These are phyloP conservation scores for Cuculus canorus DNA, from an alignment of 2,797 vertebrate species.

Conservation along the genomic window DNA sequence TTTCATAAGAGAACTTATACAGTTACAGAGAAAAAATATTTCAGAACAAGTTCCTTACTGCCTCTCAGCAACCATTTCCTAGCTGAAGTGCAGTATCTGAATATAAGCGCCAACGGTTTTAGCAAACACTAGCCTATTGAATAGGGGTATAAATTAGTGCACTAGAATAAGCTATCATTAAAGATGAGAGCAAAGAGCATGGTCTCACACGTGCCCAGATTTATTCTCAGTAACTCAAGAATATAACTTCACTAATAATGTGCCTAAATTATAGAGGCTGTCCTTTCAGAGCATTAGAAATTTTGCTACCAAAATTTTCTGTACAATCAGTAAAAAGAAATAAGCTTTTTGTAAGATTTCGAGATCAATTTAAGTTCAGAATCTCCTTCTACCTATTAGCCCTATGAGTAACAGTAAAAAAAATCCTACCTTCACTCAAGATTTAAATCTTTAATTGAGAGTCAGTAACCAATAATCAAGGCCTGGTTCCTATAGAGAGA, in stretches of 20 bases:
- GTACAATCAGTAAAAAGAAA: background rate
- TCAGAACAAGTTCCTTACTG: background rate
- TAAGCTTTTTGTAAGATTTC: background rate
- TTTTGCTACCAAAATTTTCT: background rate
- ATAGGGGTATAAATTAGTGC: background rate
- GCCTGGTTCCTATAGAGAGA: background rate
- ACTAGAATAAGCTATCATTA: background rate
- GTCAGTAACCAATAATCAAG: background rate
- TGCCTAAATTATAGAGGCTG: background rate
- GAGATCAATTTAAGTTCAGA: background rate
- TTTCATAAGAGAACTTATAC: background rate
- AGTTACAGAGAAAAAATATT: background rate
- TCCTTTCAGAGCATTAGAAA: background rate
- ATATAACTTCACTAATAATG: background rate
- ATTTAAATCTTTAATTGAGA: background rate
- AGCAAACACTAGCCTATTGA: background rate
- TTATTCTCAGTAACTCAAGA: background rate
- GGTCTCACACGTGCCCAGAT: background rate
- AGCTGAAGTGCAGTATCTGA: background rate
- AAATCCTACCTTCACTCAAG: background rate
- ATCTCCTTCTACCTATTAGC: background rate
- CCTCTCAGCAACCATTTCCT: background rate
- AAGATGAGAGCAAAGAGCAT: background rate
- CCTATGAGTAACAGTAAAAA: background rate
- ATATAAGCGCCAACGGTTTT: background rate